Percentiles rank a stretch among this genome's conserved stretches.
Evolutionary conservation across 2,797 vertebrate species (phyloP).

Genomic region (Salmo trutta): DNA sequence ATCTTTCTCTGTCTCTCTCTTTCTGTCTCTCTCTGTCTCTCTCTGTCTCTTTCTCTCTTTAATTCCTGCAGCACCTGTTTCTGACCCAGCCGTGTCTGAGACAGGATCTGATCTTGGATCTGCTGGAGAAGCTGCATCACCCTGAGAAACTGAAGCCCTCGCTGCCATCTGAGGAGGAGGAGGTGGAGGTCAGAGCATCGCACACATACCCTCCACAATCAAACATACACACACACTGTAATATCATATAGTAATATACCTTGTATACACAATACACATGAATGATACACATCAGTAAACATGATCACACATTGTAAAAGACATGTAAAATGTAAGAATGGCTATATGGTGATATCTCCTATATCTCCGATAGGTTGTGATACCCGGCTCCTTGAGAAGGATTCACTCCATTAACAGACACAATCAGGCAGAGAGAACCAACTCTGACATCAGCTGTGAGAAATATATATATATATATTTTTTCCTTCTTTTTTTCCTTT

Average conservation of each 20-base stretch:
- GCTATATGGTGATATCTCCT: neutral
- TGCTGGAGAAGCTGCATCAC: constrained; percentile 83
- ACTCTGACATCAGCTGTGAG: constrained; percentile 77
- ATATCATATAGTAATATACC: too few relatives aligned
- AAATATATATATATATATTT: neutral
- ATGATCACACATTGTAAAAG: too few relatives aligned
- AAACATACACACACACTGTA: too few relatives aligned
- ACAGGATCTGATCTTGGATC: constrained; percentile 80
- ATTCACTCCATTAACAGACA: constrained; percentile 87
- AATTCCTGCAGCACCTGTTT: constrained; percentile 74
- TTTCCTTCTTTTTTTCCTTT: too few relatives aligned
- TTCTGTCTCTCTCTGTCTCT: neutral
- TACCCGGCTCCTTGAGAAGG: constrained; percentile 72
- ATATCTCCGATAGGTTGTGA: neutral
- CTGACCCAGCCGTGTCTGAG: constrained; percentile 75
- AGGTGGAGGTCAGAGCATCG: constrained; percentile 71
- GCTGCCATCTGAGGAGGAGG: constrained; percentile 79
- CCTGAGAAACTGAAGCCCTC: constrained; percentile 79
- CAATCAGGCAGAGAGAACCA: constrained; percentile 75
- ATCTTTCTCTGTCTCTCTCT: neutral
- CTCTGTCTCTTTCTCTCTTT: neutral
- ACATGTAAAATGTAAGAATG: too few relatives aligned
- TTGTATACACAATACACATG: too few relatives aligned
- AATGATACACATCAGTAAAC: too few relatives aligned
- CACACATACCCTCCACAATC: too few relatives aligned